These are phyloP conservation scores for Pararge aegeria DNA, from an alignment of 1,140 invertebrate species.

Conservation along the genomic window DNA sequence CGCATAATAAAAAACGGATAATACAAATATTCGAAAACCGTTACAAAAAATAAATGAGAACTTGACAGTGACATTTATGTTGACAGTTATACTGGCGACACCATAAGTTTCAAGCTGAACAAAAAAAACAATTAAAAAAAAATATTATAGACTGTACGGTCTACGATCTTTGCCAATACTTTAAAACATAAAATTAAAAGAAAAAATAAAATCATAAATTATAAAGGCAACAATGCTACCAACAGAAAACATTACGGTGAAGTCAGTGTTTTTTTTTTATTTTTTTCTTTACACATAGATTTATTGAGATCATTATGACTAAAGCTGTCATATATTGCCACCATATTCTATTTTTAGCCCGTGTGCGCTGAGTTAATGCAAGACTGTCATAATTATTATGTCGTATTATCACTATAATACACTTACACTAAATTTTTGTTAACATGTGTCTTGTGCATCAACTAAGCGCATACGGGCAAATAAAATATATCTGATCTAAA, in stretches of 20 bases:
- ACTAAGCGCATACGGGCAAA: not conserved
- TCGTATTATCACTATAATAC: not conserved
- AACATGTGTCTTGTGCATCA: not conserved
- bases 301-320: constrained; percentile 63
- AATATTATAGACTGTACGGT: no score
- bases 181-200: not conserved
- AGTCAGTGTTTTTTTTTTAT: not conserved
- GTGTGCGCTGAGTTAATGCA: not conserved
- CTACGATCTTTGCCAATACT: not conserved
- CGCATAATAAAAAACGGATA: constrained; percentile 7
- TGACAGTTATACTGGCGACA: not conserved
- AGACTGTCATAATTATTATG: not conserved
- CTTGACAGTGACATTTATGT: constrained; percentile 5
- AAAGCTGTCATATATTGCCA: constrained; percentile 42
- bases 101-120: not conserved
- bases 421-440: not conserved
- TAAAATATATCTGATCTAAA: not conserved
- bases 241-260: constrained; percentile 8
- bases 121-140: not conserved
- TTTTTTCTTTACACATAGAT: constrained; percentile 29
- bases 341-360: constrained; percentile 24
- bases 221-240: not conserved
- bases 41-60: constrained; percentile 16
- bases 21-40: constrained; percentile 6
- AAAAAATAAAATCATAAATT: not conserved